A percentile compares a stretch with the other conserved stretches of the same genome.
Conservation (phyloP, 1,140 invertebrate genomes). For the Drosophila asahinai region DNA sequence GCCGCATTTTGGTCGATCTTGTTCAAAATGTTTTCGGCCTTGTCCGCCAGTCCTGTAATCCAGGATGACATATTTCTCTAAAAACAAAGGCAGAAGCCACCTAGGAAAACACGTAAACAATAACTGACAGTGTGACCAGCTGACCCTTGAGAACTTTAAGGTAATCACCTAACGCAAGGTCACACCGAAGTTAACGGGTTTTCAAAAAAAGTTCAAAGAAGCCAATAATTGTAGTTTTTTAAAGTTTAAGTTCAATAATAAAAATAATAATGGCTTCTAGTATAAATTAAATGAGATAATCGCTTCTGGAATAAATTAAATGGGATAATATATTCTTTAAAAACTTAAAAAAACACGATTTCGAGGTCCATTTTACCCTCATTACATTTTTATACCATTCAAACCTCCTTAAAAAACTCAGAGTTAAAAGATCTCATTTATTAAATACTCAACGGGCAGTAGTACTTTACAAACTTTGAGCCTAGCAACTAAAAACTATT, state of each 20-base stretch:
- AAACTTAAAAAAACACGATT: no score
- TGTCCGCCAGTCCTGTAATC: conserved; percentile 92
- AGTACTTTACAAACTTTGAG: conserved; percentile 27
- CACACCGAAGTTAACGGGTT: conserved; percentile 10
- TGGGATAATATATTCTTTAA: no score
- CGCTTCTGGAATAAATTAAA: no score
- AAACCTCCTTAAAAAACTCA: neutral
- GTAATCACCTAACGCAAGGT: neutral
- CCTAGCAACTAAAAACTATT: conserved; percentile 31
- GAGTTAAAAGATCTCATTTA: neutral
- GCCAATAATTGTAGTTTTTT: neutral
- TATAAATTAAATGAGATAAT: no score
- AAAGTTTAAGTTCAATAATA: neutral
- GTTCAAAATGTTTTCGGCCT: conserved; percentile 93
- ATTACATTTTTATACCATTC: neutral
- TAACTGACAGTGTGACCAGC: conserved; percentile 18
- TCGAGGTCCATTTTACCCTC: neutral
- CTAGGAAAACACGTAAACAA: conserved; percentile 45
- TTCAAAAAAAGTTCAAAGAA: neutral
- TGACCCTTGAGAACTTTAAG: no score
- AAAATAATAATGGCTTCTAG: neutral
- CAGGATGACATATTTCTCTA: conserved; percentile 87
- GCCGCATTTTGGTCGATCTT: conserved; percentile 95
- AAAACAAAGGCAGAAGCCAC: conserved; percentile 59
- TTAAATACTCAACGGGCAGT: conserved; percentile 34